These are phyloP conservation scores for Phrynocephalus versicolor DNA, from an alignment of 2,113 vertebrate species.

Conservation along the genomic window DNA sequence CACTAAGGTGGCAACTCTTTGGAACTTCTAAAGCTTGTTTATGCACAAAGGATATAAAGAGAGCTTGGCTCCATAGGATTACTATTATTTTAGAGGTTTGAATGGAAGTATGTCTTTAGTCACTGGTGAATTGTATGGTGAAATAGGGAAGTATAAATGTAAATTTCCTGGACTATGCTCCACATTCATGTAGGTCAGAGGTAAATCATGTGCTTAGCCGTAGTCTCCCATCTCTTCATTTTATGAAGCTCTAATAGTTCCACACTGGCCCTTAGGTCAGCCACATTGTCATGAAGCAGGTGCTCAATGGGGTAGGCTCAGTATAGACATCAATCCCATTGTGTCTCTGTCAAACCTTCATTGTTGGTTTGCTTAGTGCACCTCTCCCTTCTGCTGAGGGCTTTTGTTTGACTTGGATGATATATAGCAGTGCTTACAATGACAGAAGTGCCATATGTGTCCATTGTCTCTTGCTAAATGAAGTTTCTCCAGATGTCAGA, in stretches of 20 bases:
- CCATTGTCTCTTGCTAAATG: neutral
- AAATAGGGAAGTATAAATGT: neutral
- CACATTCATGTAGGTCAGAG: neutral
- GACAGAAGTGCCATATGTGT: constrained; percentile 18
- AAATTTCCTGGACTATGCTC: neutral
- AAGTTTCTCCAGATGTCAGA: neutral
- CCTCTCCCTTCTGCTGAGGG: constrained; percentile 9
- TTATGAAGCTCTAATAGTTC: neutral
- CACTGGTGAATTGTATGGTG: neutral
- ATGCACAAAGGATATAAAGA: neutral
- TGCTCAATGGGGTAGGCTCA: neutral
- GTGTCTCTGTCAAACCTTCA: neutral
- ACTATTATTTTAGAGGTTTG: neutral
- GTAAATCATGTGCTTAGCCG: neutral
- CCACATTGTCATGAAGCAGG: constrained; percentile 12
- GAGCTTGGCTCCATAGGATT: neutral
- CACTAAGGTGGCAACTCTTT: neutral
- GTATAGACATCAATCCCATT: neutral
- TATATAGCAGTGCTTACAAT: constrained; percentile 13
- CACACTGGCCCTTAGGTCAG: neutral
- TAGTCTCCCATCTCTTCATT: neutral
- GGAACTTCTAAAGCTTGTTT: neutral
- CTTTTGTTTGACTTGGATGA: constrained; percentile 1
- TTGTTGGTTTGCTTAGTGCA: neutral
- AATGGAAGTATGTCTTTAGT: rapidly evolving